Conservation (phyloP, 2,797 vertebrate genomes). For the Poecilia picta region DNA sequence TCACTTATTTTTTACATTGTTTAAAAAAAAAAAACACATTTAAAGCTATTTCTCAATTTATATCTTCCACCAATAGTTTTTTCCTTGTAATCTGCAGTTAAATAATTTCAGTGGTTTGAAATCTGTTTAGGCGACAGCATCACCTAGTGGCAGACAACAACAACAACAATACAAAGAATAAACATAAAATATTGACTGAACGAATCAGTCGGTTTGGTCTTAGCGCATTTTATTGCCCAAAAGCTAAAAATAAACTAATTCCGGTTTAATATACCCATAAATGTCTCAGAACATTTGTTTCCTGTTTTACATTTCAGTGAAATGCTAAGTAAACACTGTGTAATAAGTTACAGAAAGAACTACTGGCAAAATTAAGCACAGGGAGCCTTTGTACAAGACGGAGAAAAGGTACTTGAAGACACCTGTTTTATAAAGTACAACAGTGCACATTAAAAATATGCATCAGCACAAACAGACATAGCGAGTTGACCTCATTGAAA, state of each 20-base stretch:
- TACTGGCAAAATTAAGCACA: constrained; percentile 64
- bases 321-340: constrained; percentile 61
- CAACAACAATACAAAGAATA: constrained; percentile 7
- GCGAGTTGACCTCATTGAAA: constrained; percentile 36
- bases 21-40: neutral
- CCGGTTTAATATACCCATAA: constrained; percentile 24
- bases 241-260: constrained; percentile 7
- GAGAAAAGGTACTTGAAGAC: constrained; percentile 52
- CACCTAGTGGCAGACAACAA: constrained; percentile 52
- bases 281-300: constrained; percentile 14
- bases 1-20: neutral
- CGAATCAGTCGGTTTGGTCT: constrained; percentile 24
- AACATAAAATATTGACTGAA: constrained; percentile 4
- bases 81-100: neutral
- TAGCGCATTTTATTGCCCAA: constrained; percentile 46
- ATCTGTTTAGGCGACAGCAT: constrained; percentile 20
- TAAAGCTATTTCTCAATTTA: neutral
- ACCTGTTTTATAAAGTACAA: constrained; percentile 52
- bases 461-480: constrained; percentile 44
- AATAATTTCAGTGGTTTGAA: neutral
- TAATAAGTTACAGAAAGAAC: constrained; percentile 74
- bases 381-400: constrained; percentile 46
- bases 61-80: neutral
- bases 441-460: constrained; percentile 58
- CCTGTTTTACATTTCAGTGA: constrained; percentile 47